These are phyloP conservation scores for Cryptophagus acutangulus DNA, from an alignment of 2,888 invertebrate genomes.

Conservation along the genomic window DNA sequence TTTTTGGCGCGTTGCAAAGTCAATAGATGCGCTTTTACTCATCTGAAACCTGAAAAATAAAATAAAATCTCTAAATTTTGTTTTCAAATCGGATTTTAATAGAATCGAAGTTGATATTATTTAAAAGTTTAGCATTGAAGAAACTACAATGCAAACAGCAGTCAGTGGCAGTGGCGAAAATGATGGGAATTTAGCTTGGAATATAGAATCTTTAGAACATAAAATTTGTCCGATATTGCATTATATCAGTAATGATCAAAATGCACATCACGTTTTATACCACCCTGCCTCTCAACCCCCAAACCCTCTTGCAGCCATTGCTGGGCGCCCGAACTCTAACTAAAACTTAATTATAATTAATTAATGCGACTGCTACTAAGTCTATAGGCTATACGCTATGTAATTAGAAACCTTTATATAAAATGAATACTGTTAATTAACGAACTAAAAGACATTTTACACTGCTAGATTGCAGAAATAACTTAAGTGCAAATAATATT, in stretches of 20 bases:
- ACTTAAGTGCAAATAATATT: slow-evolving; percentile 46
- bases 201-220: neutral
- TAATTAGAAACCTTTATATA: slow-evolving; percentile 59
- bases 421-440: slow-evolving; percentile 59
- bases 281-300: slow-evolving; percentile 3
- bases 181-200: too few relatives aligned
- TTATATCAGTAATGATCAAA: slow-evolving; percentile 46
- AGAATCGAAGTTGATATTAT: too few relatives aligned
- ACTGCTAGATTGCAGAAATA: slow-evolving; percentile 46
- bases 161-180: too few relatives aligned
- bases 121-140: too few relatives aligned
- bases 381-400: slow-evolving; percentile 53
- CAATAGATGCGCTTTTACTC: too few relatives aligned
- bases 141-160: too few relatives aligned
- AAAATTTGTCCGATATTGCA: slow-evolving; percentile 39
- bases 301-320: slow-evolving; percentile 11
- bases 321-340: slow-evolving; percentile 54
- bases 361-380: slow-evolving; percentile 44
- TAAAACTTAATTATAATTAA: slow-evolving; percentile 81
- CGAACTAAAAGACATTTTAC: slow-evolving; percentile 55
- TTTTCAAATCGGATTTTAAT: too few relatives aligned
- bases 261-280: slow-evolving; percentile 45
- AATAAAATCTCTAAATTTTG: too few relatives aligned
- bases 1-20: slow-evolving; percentile 8
- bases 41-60: too few relatives aligned